Conservation (phyloP, 2,888 invertebrate species). For the Drosophila atripex region DNA sequence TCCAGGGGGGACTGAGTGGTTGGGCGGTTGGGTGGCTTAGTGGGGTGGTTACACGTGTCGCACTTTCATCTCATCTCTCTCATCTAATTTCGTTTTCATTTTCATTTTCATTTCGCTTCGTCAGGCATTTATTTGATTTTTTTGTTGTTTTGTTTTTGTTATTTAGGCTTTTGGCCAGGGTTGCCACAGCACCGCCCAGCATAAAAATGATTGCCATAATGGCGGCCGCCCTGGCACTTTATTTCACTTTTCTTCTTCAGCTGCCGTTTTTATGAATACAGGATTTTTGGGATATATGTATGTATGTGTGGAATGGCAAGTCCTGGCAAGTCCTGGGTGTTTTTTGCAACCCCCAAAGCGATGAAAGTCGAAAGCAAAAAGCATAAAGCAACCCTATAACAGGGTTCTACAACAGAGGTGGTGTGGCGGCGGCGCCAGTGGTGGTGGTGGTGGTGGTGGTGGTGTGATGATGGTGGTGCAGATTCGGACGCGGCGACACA, state of each 20-base stretch:
- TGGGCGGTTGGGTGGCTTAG: constrained; percentile 8
- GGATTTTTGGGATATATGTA: neutral
- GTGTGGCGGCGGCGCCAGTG: neutral
- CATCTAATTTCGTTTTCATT: constrained; percentile 54
- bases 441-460: constrained; percentile 5
- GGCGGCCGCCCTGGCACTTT: constrained; percentile 71
- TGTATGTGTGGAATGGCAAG: neutral
- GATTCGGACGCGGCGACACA: constrained; percentile 77
- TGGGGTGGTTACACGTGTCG: constrained; percentile 67
- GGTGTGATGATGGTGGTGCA: constrained; percentile 47
- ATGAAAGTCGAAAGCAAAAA: constrained; percentile 31
- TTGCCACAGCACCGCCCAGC: constrained; percentile 56
- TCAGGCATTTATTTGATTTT: neutral
- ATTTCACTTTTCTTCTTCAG: constrained; percentile 49
- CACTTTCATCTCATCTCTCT: constrained; percentile 47
- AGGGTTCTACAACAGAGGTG: neutral
- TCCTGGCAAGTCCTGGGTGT: constrained; percentile 43
- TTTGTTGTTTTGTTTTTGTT: constrained; percentile 4
- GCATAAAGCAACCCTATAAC: constrained; percentile 24
- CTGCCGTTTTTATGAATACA: constrained; percentile 63
- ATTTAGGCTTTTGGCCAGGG: constrained; percentile 48
- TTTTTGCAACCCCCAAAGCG: constrained; percentile 71
- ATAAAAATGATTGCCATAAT: constrained; percentile 58
- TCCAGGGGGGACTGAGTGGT: constrained; percentile 43
- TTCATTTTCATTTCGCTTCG: constrained; percentile 43